These are phyloP conservation scores for Leptatherina wallacei DNA, from an alignment of 2,797 vertebrate species.

Conservation along the genomic window DNA sequence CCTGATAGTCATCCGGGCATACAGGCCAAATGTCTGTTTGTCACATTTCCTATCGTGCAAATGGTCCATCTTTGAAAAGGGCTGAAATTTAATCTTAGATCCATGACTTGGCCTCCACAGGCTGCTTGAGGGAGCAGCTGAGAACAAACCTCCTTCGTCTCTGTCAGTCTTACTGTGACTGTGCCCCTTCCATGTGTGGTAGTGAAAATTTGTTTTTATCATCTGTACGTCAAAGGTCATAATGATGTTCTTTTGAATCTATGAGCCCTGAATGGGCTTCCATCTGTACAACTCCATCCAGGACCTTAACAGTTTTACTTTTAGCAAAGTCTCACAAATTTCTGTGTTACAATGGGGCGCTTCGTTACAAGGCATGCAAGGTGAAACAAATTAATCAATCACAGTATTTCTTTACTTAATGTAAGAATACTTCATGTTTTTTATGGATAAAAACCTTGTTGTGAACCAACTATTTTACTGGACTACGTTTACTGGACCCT, in stretches of 20 bases:
- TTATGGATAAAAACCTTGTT: too few relatives aligned
- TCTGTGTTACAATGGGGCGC: neutral
- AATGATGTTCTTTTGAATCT: slow-evolving; percentile 32
- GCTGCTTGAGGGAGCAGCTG: slow-evolving; percentile 43
- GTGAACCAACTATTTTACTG: too few relatives aligned
- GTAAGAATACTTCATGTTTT: too few relatives aligned
- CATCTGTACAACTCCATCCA: slow-evolving; percentile 14
- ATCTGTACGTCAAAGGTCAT: slow-evolving; percentile 32
- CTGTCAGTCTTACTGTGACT: slow-evolving; percentile 57
- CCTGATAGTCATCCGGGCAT: neutral
- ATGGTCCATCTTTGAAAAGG: slow-evolving; percentile 4
- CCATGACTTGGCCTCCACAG: slow-evolving; percentile 50
- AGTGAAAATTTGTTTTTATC: slow-evolving; percentile 46
- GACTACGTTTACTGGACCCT: too few relatives aligned
- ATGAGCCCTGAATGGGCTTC: slow-evolving; percentile 4
- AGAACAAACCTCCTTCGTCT: slow-evolving; percentile 63
- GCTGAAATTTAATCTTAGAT: slow-evolving; percentile 61
- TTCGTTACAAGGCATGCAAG: neutral
- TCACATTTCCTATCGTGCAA: neutral
- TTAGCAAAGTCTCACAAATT: slow-evolving; percentile 4
- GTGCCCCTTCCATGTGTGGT: slow-evolving; percentile 60
- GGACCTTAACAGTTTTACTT: slow-evolving; percentile 13
- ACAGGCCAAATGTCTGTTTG: neutral
- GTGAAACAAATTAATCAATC: neutral
- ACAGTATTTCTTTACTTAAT: neutral